Evolutionary conservation across 2,797 vertebrate genomes (phyloP).

Genomic region (Tapera naevia): DNA sequence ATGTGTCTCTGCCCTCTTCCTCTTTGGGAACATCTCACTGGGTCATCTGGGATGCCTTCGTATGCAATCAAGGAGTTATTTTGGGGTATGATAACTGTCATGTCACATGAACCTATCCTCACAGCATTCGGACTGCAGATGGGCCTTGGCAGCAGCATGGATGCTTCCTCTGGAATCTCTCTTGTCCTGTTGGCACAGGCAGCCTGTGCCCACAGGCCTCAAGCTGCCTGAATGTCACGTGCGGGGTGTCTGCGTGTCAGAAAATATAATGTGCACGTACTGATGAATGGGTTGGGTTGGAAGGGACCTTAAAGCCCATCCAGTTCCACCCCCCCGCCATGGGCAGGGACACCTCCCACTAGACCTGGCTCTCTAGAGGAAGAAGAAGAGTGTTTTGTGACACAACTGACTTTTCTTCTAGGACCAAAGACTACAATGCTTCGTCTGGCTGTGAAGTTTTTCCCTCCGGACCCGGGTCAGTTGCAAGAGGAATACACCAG

Average conservation of each 20-base stretch:
- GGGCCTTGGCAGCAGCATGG: not conserved
- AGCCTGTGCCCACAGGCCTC: not conserved
- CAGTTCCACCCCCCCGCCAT: no score
- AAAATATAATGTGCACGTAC: not conserved
- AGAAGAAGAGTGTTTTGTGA: not conserved
- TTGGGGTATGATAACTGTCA: not conserved
- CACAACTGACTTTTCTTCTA: constrained; percentile 54
- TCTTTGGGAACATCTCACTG: not conserved
- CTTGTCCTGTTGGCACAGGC: rapidly evolving
- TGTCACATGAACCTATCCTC: not conserved
- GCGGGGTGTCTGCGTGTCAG: not conserved
- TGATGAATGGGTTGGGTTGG: not conserved
- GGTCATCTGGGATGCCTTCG: not conserved
- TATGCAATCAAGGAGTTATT: not conserved
- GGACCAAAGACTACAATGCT: constrained; percentile 89
- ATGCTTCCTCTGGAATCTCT: not conserved
- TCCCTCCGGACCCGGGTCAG: constrained; percentile 97
- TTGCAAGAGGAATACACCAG: constrained; percentile 95
- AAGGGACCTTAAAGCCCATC: no score
- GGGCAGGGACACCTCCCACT: no score
- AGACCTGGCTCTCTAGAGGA: not conserved
- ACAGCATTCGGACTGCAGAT: not conserved
- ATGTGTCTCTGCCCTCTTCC: rapidly evolving
- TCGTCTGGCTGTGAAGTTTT: constrained; percentile 95
- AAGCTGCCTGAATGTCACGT: not conserved